These are phyloP conservation scores for Labia minor DNA, from an alignment of 2,888 invertebrate genomes.

Conservation along the genomic window DNA sequence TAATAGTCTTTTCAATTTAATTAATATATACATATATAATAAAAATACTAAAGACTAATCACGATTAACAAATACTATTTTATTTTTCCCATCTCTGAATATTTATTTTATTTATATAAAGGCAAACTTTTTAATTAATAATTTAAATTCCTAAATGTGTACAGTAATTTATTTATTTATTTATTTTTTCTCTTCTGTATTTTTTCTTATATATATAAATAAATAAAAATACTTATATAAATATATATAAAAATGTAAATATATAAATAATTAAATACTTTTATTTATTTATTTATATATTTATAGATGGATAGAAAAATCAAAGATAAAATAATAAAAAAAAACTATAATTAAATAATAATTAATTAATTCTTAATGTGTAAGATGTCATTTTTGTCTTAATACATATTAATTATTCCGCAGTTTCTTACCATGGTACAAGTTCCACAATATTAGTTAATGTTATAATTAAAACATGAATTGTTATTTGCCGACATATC, in stretches of 20 bases:
- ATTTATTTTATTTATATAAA: too few relatives aligned
- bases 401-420: constrained; percentile 21
- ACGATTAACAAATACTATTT: too few relatives aligned
- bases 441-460: neutral
- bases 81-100: too few relatives aligned
- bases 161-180: constrained; percentile 22
- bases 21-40: too few relatives aligned
- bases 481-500: constrained; percentile 4
- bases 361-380: too few relatives aligned
- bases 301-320: constrained; percentile 7
- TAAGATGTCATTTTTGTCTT: constrained; percentile 16
- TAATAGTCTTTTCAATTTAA: too few relatives aligned
- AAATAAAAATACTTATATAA: constrained; percentile 16
- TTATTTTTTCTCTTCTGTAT: constrained; percentile 21
- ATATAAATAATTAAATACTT: constrained; percentile 17
- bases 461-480: neutral
- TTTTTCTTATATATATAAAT: constrained; percentile 20
- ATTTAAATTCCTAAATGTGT: constrained; percentile 19
- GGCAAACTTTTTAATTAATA: too few relatives aligned
- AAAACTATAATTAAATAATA: too few relatives aligned
- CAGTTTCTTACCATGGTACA: constrained; percentile 31
- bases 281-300: constrained; percentile 19
- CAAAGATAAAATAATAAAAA: too few relatives aligned
- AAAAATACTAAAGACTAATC: too few relatives aligned
- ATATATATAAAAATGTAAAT: constrained; percentile 21